These are phyloP conservation scores for Caenorhabditis zanzibari DNA, from an alignment of 2,888 invertebrate genomes.

Conservation along the genomic window DNA sequence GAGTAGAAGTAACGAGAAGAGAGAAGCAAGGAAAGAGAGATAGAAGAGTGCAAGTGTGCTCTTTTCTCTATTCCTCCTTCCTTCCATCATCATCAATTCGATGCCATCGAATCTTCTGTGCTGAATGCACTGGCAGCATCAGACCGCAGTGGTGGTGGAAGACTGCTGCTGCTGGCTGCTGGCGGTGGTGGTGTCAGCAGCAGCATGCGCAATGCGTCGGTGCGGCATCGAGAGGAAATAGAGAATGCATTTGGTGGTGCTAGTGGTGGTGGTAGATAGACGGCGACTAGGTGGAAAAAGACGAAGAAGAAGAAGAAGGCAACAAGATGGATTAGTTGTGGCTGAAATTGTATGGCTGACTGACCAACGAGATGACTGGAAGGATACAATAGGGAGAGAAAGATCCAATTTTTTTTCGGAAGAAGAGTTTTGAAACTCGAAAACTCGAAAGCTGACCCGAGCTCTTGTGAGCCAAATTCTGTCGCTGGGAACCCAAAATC, in stretches of 20 bases:
- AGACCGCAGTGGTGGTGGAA: not conserved
- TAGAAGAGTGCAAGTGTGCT: conserved; percentile 8
- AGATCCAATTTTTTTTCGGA: too few relatives aligned
- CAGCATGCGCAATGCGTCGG: conserved; percentile 57
- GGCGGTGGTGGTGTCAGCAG: conserved; percentile 24
- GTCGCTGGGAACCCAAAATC: too few relatives aligned
- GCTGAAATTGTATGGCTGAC: not conserved
- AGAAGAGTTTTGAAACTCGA: too few relatives aligned
- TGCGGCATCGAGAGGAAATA: conserved; percentile 44
- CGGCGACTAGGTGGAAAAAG: not conserved
- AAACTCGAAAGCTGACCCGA: too few relatives aligned
- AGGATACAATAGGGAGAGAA: too few relatives aligned
- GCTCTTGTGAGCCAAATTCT: too few relatives aligned
- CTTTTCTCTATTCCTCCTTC: conserved; percentile 23
- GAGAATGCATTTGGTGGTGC: conserved; percentile 22
- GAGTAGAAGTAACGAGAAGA: not conserved
- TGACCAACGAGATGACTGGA: too few relatives aligned
- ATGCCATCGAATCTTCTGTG: not conserved
- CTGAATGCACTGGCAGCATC: conserved; percentile 26
- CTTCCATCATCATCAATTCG: not conserved
- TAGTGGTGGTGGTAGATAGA: not conserved
- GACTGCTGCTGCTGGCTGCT: conserved; percentile 5
- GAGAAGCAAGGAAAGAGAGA: not conserved
- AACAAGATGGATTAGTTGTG: conserved; percentile 1
- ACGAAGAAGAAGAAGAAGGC: not conserved